Evolutionary conservation across 2,888 invertebrate species (phyloP), one percentile per base, ranked within the genome.

Genomic region (Hyposoter dolosus): DNA sequence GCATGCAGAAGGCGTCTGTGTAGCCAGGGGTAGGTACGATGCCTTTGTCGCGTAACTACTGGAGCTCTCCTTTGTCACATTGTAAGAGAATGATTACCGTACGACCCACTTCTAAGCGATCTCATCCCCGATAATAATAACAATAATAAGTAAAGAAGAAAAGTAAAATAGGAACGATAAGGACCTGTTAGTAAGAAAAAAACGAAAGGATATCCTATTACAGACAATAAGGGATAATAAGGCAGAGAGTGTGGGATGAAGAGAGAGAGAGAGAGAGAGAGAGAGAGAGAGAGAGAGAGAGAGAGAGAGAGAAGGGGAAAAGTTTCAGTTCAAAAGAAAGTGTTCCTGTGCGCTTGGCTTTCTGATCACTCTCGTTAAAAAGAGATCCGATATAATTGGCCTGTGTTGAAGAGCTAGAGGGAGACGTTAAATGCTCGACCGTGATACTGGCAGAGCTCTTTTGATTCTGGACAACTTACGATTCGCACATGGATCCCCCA

Each of bases 11-110:
- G 69, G 76, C 68, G 68, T 60, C 47, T 43, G 35, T 50, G 45
- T 47, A 32, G 60, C 60, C 17, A 79, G 50, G 50, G 80, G 23
- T 63, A 53, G 43, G 56, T 23, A 35, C 50, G 81, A 23, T 75
- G 74, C 83, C 83, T 86, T 86, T 86, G 83, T 86, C 65, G 60
- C 74, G 72, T 74, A 83, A 83, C 86, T 75, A 83, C 78, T 68
- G 74, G 69, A 78, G 63, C 81, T 82, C 72, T 78, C 78, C 83
- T 53, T 74, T 82, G 69, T 83, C 81, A 83, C 74, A 86, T 82
- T 86, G 81, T 81, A 81, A 82, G 74, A 83, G 83, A 78, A 80
- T 83, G 81, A 86, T 86, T 86, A 83, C 78, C 83, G 86, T 78
- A 82, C 83, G 81, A 86, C 81, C 83, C 81, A 83, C 83, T 83